Conservation (phyloP, 2,113 vertebrate genomes). For the Columba janthina region DNA sequence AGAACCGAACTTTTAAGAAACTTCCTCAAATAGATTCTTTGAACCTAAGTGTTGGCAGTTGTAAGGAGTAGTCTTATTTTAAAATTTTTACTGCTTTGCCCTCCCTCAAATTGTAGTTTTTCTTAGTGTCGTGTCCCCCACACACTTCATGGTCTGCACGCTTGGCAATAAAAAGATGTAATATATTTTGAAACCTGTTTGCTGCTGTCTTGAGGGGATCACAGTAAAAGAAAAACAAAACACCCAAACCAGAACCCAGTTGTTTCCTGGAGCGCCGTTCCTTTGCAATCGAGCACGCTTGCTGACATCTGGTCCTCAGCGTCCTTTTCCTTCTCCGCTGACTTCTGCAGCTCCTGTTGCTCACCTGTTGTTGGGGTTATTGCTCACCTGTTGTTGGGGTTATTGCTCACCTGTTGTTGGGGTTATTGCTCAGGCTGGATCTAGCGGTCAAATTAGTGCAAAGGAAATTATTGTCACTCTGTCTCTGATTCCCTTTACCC, state of each 20-base stretch:
- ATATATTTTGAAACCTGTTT: conserved; percentile 81
- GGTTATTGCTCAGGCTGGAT: background rate
- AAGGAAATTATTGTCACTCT: background rate
- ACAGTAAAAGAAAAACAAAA: background rate
- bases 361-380: background rate
- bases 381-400: background rate
- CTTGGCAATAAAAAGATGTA: conserved; percentile 82
- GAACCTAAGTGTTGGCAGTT: conserved; percentile 69
- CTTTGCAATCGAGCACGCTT: background rate
- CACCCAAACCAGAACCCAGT: background rate
- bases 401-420: background rate
- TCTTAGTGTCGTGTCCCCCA: conserved; percentile 48
- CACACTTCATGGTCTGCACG: conserved; percentile 74
- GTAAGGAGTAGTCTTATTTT: conserved; percentile 68
- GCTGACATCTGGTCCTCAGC: background rate
- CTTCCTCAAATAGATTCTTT: conserved; percentile 60
- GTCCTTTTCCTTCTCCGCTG: background rate
- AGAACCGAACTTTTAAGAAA: conserved; percentile 50
- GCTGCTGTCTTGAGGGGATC: conserved; percentile 69
- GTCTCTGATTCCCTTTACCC: background rate
- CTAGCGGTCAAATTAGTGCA: background rate
- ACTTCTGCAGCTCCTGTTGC: background rate
- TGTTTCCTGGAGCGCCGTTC: background rate
- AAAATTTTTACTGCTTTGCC: conserved; percentile 70
- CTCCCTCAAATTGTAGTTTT: conserved; percentile 67